These are phyloP conservation scores for Aphodius granarius DNA, from an alignment of 2,888 invertebrate genomes.

Conservation along the genomic window DNA sequence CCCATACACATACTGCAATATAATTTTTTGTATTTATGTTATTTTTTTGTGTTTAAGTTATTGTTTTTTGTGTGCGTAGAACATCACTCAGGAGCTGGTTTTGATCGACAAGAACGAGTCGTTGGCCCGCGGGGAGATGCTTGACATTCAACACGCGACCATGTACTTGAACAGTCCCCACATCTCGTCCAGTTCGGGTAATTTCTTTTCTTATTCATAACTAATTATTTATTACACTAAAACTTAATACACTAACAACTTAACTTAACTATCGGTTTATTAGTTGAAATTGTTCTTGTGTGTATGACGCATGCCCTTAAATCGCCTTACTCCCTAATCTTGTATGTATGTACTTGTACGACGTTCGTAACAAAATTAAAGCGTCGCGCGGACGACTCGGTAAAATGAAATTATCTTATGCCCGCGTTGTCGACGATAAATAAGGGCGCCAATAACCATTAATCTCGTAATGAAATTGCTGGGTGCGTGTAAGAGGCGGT, in stretches of 20 bases:
- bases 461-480: conserved; percentile 29
- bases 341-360: too few species aligned
- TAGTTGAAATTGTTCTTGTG: too few species aligned
- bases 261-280: too few species aligned
- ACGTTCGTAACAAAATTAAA: too few species aligned
- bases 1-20: too few species aligned
- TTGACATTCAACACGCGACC: conserved; percentile 64
- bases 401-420: conserved; percentile 29
- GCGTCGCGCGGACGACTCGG: conserved; percentile 16
- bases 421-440: conserved; percentile 29
- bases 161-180: conserved; percentile 59
- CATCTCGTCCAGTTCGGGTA: conserved; percentile 42
- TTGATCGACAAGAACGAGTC: conserved; percentile 64
- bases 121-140: conserved; percentile 64
- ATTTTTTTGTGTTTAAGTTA: too few species aligned
- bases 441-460: conserved; percentile 27
- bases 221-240: too few species aligned
- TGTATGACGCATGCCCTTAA: too few species aligned
- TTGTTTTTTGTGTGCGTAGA: conserved; percentile 45
- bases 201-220: neutral
- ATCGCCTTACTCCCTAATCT: too few species aligned
- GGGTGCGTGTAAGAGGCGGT: conserved; percentile 28
- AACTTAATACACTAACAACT: too few species aligned
- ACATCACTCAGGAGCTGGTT: conserved; percentile 60
- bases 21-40: conserved; percentile 14